Conservation (phyloP, 2,888 invertebrate species). For the Hybos culiciformis region DNA sequence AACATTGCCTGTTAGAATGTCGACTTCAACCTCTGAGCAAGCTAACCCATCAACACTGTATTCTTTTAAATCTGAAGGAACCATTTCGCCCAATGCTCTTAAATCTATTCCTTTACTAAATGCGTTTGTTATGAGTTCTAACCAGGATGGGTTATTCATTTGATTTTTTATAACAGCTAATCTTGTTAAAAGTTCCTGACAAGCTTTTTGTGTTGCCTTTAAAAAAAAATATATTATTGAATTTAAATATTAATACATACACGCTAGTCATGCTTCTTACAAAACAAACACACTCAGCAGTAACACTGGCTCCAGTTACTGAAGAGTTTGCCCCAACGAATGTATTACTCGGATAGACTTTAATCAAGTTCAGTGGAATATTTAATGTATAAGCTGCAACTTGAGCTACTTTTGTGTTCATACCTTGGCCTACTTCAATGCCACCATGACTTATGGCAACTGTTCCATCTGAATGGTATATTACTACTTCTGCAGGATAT, state of each 20-base stretch:
- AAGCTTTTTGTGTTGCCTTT: conserved; percentile 41
- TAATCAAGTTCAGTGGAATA: conserved; percentile 50
- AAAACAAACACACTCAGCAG: conserved; percentile 53
- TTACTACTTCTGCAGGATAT: conserved; percentile 45
- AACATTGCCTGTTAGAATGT: conserved; percentile 64
- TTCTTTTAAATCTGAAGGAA: conserved; percentile 37
- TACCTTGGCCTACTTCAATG: conserved; percentile 68
- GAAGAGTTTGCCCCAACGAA: conserved; percentile 51
- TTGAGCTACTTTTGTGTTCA: conserved; percentile 60
- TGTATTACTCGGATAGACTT: conserved; percentile 50
- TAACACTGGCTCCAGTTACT: conserved; percentile 55
- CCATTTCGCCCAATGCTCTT: conserved; percentile 46
- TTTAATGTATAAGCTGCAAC: conserved; percentile 58
- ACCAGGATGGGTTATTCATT: conserved; percentile 41
- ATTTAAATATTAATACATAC: neutral
- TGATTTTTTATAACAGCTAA: conserved; percentile 42
- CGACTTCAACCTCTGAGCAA: conserved; percentile 59
- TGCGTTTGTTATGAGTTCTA: conserved; percentile 42
- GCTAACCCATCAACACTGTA: conserved; percentile 53
- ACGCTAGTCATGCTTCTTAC: conserved; percentile 20
- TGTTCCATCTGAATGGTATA: conserved; percentile 57
- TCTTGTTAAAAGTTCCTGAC: conserved; percentile 42
- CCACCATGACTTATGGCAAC: conserved; percentile 60
- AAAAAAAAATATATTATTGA: conserved; percentile 34
- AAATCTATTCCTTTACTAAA: conserved; percentile 41